Evolutionary conservation across 2,797 vertebrate genomes (phyloP).

Genomic region (Ara ararauna): DNA sequence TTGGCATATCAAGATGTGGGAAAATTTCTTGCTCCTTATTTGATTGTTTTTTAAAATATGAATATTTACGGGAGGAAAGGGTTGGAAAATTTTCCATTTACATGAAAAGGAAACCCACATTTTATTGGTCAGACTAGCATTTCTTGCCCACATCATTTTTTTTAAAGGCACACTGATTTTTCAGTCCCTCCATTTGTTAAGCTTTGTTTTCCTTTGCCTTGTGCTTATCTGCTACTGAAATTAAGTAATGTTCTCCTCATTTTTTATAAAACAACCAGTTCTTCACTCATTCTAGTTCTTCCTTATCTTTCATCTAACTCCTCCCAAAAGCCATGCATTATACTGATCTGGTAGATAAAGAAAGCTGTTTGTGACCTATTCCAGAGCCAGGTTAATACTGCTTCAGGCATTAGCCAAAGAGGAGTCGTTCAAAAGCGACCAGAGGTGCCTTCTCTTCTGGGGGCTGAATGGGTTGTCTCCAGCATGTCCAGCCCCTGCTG

Average conservation of each 20-base stretch:
- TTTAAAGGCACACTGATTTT: neutral
- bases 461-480: conserved; percentile 59
- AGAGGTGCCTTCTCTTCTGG: conserved; percentile 76
- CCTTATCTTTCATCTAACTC: conserved; percentile 6
- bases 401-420: conserved; percentile 76
- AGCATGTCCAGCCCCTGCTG: conserved; percentile 62
- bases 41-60: neutral
- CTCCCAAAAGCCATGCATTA: conserved; percentile 32
- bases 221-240: conserved; percentile 32
- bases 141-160: neutral
- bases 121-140: conserved; percentile 61
- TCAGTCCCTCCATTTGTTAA: neutral
- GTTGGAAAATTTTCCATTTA: neutral
- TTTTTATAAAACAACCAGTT: conserved; percentile 2
- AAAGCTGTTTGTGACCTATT: conserved; percentile 25
- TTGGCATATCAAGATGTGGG: neutral
- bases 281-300: neutral
- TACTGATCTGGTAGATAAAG: conserved; percentile 28
- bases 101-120: conserved; percentile 27
- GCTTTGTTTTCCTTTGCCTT: conserved; percentile 1
- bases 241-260: neutral
- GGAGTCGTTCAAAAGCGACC: conserved; percentile 67
- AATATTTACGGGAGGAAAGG: conserved; percentile 31
- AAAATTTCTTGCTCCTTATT: neutral
- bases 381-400: conserved; percentile 46